Evolutionary conservation across 2,888 invertebrate genomes (phyloP).

Genomic region (Leptinotarsa juncta): DNA sequence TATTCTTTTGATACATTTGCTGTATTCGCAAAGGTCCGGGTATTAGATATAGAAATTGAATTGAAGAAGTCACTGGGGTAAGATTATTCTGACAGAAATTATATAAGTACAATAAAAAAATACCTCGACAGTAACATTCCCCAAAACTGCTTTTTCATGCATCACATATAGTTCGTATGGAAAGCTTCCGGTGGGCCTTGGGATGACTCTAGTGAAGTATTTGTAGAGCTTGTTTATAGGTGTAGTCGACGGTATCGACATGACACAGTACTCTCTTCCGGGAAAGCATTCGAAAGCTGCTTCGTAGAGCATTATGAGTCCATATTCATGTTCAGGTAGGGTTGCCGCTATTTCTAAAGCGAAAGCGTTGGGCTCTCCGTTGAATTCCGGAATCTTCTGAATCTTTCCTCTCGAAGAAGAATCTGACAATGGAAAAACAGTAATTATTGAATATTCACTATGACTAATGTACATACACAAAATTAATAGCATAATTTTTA

Average conservation of each 20-base stretch:
- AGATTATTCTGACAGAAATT: too few relatives aligned
- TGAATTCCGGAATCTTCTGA: conserved; percentile 44
- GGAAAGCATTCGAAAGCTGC: conserved; percentile 77
- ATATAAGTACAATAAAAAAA: too few relatives aligned
- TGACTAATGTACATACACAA: too few relatives aligned
- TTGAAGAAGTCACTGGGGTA: too few relatives aligned
- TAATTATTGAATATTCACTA: not conserved
- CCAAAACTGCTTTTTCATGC: conserved; percentile 60
- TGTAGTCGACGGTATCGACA: conserved; percentile 68
- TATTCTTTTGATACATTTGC: too few relatives aligned
- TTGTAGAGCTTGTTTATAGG: conserved; percentile 36
- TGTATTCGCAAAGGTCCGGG: too few relatives aligned
- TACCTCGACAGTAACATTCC: conserved; percentile 45
- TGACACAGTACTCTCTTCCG: conserved; percentile 73
- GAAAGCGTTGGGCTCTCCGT: conserved; percentile 72
- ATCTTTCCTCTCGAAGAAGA: conserved; percentile 26
- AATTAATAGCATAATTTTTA: too few relatives aligned
- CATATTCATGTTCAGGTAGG: conserved; percentile 69
- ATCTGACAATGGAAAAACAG: conserved; percentile 24
- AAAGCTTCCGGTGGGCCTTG: conserved; percentile 60
- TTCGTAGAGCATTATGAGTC: conserved; percentile 71
- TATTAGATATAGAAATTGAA: too few relatives aligned
- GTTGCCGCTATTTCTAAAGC: conserved; percentile 73
- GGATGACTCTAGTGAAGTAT: conserved; percentile 55
- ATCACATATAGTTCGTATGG: conserved; percentile 65